Evolutionary conservation across 2,797 vertebrate species (phyloP).

Genomic region (Enteromius mattozi): DNA sequence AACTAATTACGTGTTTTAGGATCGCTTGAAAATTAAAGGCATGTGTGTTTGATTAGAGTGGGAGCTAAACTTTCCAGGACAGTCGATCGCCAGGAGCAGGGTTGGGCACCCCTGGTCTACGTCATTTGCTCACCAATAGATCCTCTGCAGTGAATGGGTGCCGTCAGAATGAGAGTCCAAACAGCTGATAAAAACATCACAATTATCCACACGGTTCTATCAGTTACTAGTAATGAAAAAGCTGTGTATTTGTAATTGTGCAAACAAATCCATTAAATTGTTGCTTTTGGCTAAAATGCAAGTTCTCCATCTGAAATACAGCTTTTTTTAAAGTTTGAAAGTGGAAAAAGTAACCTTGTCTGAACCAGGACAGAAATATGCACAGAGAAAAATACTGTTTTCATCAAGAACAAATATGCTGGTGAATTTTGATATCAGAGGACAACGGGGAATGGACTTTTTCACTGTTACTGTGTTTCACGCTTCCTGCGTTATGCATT

Average conservation of each 20-base stretch:
- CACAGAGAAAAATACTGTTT: neutral
- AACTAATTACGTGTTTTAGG: no score
- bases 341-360: neutral
- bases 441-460: neutral
- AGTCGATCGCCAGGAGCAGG: no score
- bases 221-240: neutral
- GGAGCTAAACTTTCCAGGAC: no score
- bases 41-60: no score
- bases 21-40: no score
- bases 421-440: neutral
- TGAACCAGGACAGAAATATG: neutral
- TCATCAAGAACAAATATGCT: neutral
- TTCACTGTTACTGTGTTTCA: neutral
- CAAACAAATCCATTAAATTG: neutral
- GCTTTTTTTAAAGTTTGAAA: neutral
- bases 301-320: neutral
- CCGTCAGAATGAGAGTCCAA: neutral
- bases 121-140: neutral
- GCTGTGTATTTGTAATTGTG: neutral
- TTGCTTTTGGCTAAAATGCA: neutral
- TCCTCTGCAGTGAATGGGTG: neutral
- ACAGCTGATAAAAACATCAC: neutral
- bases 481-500: neutral
- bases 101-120: no score
- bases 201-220: neutral